Percentiles rank a stretch among this genome's conserved stretches.
Evolutionary conservation across 2,888 invertebrate genomes (phyloP).

Genomic region (Scelioninae gen. 2): DNA sequence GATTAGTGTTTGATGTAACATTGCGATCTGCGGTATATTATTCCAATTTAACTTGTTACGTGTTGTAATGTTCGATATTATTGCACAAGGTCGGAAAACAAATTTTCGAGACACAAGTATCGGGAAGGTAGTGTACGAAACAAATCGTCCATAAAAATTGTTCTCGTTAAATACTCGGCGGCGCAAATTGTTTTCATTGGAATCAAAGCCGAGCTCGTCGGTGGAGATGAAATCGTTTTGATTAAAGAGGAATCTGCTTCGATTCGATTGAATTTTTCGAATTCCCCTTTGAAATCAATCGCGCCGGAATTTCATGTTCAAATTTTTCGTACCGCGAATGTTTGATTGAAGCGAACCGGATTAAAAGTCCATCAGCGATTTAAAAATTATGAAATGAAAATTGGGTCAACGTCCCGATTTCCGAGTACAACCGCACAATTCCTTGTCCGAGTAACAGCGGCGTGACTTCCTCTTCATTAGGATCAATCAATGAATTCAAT

Average conservation of each 20-base stretch:
- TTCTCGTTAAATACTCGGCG: conserved; percentile 12
- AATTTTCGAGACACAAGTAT: no score
- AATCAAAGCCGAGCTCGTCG: conserved; percentile 6
- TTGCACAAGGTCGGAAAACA: no score
- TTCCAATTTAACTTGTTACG: no score
- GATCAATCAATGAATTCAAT: conserved; percentile 45
- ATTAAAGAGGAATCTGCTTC: conserved; percentile 38
- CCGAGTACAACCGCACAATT: conserved; percentile 23
- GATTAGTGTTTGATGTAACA: no score
- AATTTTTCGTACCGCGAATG: conserved; percentile 2
- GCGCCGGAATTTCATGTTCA: conserved; percentile 19
- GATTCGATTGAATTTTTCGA: conserved; percentile 32
- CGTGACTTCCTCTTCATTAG: conserved; percentile 45
- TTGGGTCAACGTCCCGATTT: conserved; percentile 26
- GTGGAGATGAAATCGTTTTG: conserved; percentile 40
- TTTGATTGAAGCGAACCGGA: neutral
- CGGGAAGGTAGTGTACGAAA: no score
- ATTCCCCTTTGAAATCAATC: conserved; percentile 31
- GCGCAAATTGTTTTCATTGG: conserved; percentile 28
- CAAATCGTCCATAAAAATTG: conserved; percentile 23
- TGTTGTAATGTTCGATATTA: no score
- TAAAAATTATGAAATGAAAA: conserved; percentile 20
- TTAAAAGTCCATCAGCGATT: conserved; percentile 8
- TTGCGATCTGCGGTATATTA: no score
- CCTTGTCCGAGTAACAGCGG: conserved; percentile 28